Percentiles rank a stretch among this genome's conserved stretches.
phyloP scores from a whole-genome alignment of 1,140 invertebrate genomes.

The Zophobas morio region DNA sequence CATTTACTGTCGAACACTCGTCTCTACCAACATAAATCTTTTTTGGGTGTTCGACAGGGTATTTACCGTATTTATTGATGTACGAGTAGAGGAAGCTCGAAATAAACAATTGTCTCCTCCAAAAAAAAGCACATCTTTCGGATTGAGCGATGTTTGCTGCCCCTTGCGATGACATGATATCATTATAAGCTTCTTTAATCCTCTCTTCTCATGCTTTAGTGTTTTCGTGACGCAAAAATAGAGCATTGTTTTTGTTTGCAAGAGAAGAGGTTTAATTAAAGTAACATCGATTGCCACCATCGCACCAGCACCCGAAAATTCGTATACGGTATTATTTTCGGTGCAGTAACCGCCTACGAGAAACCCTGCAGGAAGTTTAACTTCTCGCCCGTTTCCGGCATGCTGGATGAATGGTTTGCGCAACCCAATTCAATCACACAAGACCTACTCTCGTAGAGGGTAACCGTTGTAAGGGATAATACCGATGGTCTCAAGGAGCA shows the following conservation, averaged over 20 bases:
- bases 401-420: not conserved
- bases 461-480: slow-evolving; percentile 1
- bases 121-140: slow-evolving; percentile 23
- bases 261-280: not conserved
- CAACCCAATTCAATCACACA: not conserved
- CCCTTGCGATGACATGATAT: not conserved
- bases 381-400: slow-evolving; percentile 10
- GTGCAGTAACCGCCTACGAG: slow-evolving; percentile 26
- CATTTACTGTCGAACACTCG: not conserved
- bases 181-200: not conserved
- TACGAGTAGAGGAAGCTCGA: not conserved
- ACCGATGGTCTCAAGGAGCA: slow-evolving; percentile 13
- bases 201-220: not conserved
- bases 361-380: not conserved
- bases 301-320: slow-evolving; percentile 44
- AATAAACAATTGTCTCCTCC: slow-evolving; percentile 35
- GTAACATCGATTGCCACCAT: not conserved
- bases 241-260: not conserved
- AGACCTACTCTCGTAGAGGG: not conserved
- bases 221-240: slow-evolving; percentile 2
- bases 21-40: not conserved
- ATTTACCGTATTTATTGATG: no score
- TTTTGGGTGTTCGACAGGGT: no score
- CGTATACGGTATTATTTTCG: slow-evolving; percentile 4
- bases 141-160: slow-evolving; percentile 14